phyloP scores from a whole-genome alignment of 2,113 vertebrate species.

The Labeo rohita region DNA sequence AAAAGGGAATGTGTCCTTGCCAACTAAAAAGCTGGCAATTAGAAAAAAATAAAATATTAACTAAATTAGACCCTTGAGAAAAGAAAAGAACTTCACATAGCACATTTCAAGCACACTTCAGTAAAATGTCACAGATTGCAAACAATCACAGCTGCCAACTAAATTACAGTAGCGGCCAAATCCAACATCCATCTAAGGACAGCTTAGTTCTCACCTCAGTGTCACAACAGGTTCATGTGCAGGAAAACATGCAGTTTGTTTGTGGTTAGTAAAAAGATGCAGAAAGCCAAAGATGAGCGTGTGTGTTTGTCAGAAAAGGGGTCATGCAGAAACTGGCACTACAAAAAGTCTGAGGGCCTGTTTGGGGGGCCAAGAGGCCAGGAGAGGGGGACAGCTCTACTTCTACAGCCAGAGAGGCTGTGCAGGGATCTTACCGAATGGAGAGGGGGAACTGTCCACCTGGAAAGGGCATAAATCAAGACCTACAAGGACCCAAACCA shows the following conservation, averaged over 20 bases:
- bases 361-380: neutral
- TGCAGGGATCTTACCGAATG: slow-evolving; percentile 90
- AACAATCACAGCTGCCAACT: neutral
- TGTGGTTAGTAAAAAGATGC: slow-evolving; percentile 47
- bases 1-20: slow-evolving; percentile 17
- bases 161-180: neutral
- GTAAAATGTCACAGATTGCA: neutral
- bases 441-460: slow-evolving; percentile 88
- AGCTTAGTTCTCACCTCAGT: neutral
- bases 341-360: slow-evolving; percentile 1
- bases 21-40: neutral
- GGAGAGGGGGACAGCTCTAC: slow-evolving; percentile 72
- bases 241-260: slow-evolving; percentile 11
- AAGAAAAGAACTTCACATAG: neutral
- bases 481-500: slow-evolving; percentile 95
- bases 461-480: slow-evolving; percentile 97
- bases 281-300: slow-evolving; percentile 11
- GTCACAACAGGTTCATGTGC: slow-evolving; percentile 6
- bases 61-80: slow-evolving; percentile 3
- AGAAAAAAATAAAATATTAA: slow-evolving; percentile 2
- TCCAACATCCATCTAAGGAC: neutral
- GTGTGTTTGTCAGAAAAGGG: slow-evolving; percentile 39
- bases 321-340: slow-evolving; percentile 13
- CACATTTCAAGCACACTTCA: neutral
- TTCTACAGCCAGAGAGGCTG: slow-evolving; percentile 77